Conservation (phyloP, 2,113 vertebrate species). For the Hypomesus transpacificus region DNA sequence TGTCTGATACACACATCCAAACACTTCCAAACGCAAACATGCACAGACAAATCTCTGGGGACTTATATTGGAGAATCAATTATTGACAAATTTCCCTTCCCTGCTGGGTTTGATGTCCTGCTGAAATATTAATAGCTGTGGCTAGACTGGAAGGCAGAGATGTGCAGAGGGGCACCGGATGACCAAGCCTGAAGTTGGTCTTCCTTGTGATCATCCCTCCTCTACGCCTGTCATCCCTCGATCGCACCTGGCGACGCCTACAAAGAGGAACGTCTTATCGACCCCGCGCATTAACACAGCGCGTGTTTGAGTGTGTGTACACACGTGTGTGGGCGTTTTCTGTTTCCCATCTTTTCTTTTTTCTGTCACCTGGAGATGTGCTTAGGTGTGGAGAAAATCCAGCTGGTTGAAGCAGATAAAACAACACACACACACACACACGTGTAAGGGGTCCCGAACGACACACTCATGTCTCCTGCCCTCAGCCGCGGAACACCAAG, state of each 20-base stretch:
- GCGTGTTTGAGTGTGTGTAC: not conserved
- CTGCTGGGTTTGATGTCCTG: slow-evolving; percentile 41
- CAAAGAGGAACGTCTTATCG: no score
- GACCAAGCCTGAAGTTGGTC: not conserved
- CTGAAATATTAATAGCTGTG: slow-evolving; percentile 55
- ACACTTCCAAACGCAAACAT: not conserved
- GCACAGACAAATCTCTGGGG: slow-evolving; percentile 19
- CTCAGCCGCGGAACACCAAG: slow-evolving; percentile 16
- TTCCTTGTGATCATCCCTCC: not conserved
- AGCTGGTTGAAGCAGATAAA: no score
- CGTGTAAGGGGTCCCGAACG: slow-evolving; percentile 16
- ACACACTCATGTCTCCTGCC: slow-evolving; percentile 34
- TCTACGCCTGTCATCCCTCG: no score
- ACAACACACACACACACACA: not conserved
- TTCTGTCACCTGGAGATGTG: no score
- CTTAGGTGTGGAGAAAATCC: no score
- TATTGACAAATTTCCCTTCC: slow-evolving; percentile 44
- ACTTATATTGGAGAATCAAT: slow-evolving; percentile 30
- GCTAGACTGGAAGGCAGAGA: slow-evolving; percentile 26
- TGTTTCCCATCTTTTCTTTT: not conserved
- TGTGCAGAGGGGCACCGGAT: not conserved
- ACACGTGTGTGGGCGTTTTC: not conserved
- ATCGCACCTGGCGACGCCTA: no score
- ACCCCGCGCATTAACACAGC: no score
- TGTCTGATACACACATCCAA: not conserved